Percentiles rank a stretch among this genome's conserved stretches.
Evolutionary conservation across 2,888 invertebrate genomes (phyloP).

Genomic region (Agrypnus murinus): DNA sequence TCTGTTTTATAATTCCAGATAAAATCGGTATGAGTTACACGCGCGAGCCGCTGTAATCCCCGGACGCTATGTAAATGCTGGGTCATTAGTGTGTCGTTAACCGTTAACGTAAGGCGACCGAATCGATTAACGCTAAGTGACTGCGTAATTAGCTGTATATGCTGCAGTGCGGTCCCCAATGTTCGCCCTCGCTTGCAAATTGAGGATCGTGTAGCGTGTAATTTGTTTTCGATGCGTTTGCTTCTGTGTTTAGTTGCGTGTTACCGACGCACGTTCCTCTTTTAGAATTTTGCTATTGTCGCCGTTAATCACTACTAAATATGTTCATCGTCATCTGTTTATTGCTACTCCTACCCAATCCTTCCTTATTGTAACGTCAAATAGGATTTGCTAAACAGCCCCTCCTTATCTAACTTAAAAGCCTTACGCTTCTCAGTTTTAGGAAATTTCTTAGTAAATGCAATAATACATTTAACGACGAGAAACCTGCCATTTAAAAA

Average conservation of each 20-base stretch:
- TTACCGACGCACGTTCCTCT: constrained; percentile 20
- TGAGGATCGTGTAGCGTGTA: constrained; percentile 64
- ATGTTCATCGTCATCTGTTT: background rate
- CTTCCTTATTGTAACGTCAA: background rate
- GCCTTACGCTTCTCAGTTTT: no score
- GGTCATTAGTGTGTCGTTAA: constrained; percentile 73
- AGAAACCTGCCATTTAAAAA: no score
- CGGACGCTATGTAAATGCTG: constrained; percentile 70
- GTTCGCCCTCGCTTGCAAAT: constrained; percentile 63
- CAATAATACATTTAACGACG: no score
- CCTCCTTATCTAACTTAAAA: no score
- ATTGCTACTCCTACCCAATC: no score
- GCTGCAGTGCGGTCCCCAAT: constrained; percentile 61
- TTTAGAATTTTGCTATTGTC: constrained; percentile 28
- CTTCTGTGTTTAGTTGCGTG: constrained; percentile 46
- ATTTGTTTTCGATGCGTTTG: constrained; percentile 57
- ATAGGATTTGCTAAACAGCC: background rate
- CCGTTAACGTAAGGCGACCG: constrained; percentile 73
- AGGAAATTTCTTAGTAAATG: no score
- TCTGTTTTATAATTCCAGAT: constrained; percentile 71
- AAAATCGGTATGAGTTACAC: constrained; percentile 70
- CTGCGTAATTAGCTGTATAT: constrained; percentile 73
- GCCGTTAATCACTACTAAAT: constrained; percentile 28
- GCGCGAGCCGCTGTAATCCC: constrained; percentile 59
- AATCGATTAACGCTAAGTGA: constrained; percentile 74